Percentiles rank a stretch among this genome's conserved stretches.
Evolutionary conservation across 2,113 vertebrate species (phyloP).

Genomic region (Gnathonemus longibarbis): DNA sequence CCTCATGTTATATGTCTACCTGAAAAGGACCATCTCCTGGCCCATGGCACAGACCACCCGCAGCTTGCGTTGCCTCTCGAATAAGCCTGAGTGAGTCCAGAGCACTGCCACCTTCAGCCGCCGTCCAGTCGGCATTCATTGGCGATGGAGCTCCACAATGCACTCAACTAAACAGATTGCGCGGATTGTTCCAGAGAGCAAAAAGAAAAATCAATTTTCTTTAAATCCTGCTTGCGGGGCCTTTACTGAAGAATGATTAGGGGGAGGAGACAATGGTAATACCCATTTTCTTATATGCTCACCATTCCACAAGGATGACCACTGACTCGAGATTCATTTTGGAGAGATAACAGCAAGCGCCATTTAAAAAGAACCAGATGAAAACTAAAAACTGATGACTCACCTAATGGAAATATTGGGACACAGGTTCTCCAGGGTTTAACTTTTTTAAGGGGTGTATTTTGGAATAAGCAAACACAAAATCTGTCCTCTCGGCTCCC

Average conservation of each 20-base stretch:
- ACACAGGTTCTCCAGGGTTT: neutral
- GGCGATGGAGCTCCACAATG: neutral
- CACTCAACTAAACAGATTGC: neutral
- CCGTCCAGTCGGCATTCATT: neutral
- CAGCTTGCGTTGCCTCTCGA: neutral
- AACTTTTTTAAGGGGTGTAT: neutral
- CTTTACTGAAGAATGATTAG: neutral
- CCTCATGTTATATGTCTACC: neutral
- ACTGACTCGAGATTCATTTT: neutral
- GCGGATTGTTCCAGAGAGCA: neutral
- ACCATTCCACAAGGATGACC: neutral
- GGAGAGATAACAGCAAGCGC: neutral
- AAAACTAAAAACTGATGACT: neutral
- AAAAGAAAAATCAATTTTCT: neutral
- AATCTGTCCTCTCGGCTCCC: neutral
- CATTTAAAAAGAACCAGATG: neutral
- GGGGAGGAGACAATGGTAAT: neutral
- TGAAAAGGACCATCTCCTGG: neutral
- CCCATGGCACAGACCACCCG: neutral
- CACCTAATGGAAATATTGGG: neutral
- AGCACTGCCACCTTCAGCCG: neutral
- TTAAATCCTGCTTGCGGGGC: neutral
- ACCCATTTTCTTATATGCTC: neutral
- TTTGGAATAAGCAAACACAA: neutral
- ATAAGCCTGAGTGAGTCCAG: neutral